These are phyloP conservation scores for Melieria picta DNA, from an alignment of 2,888 invertebrate species.

Conservation along the genomic window DNA sequence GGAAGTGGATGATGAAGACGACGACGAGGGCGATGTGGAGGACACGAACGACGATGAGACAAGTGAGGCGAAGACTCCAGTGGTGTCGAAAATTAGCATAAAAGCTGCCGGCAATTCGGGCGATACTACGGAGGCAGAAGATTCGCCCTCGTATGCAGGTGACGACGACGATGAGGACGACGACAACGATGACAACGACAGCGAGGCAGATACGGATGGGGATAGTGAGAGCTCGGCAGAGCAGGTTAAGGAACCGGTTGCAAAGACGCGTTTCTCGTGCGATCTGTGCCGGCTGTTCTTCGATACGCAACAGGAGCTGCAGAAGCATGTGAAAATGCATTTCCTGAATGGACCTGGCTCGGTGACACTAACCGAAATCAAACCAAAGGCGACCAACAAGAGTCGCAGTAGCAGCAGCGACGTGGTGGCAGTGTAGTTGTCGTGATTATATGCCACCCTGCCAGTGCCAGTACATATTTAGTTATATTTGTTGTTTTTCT, in stretches of 20 bases:
- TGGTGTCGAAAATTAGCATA: conserved; percentile 22
- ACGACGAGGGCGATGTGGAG: conserved; percentile 40
- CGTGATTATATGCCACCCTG: conserved; percentile 26
- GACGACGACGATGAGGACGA: conserved; percentile 44
- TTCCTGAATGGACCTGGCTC: conserved; percentile 64
- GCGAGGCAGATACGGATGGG: conserved; percentile 41
- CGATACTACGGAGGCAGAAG: conserved; percentile 39
- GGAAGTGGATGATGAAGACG: conserved; percentile 43
- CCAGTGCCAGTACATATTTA: conserved; percentile 14
- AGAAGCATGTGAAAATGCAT: conserved; percentile 65
- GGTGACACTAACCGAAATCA: conserved; percentile 54
- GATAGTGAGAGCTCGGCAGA: conserved; percentile 43
- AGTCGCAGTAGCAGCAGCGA: conserved; percentile 47
- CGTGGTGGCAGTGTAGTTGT: conserved; percentile 44
- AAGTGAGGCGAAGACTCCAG: conserved; percentile 30
- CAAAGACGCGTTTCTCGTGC: conserved; percentile 59
- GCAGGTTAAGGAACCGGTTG: conserved; percentile 26
- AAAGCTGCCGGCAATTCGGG: conserved; percentile 33
- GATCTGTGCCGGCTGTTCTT: conserved; percentile 66
- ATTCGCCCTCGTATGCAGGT: conserved; percentile 28
- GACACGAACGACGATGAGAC: conserved; percentile 39
- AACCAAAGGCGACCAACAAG: conserved; percentile 44
- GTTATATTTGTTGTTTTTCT: not conserved
- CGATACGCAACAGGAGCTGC: conserved; percentile 62
- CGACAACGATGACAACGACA: conserved; percentile 41